Evolutionary conservation across 2,888 invertebrate species (phyloP), one percentile per base, ranked within the genome.

Genomic region (Ophion ellenae): DNA sequence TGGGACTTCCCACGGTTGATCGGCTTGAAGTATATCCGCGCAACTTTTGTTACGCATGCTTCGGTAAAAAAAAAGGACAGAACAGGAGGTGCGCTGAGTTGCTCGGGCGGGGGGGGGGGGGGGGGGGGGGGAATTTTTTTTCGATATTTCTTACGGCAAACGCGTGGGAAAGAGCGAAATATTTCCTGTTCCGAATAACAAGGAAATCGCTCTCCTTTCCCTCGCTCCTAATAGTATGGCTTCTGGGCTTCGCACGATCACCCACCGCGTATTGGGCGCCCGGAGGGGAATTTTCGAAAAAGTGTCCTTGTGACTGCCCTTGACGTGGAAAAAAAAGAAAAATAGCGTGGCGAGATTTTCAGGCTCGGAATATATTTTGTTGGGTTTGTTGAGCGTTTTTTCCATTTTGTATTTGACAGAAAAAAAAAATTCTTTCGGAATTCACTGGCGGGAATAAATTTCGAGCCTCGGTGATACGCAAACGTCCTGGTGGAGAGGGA

Each of bases 1-100:
- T 69, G 81, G 53, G 74, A 83, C 83, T 86, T 86, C 86, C 83
- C 86, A 86, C 86, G 86, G 66, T 69, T 84, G 64, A 70, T 69
- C 70, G 78, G 59, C 28, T 53, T 66, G 64, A 28, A 86, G 83
- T 73, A 74, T 57, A 61, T 71, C 47, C n/a, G 70, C 69, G 57
- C 36, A 70, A 77, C 66, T 57, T 40, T 28, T 66, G 45, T 20
- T 67, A 64, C 32, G 53, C 63, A 67, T 32, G 24, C 24, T 70
- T 67, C 47, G 57, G 32, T 64, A n/a, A 61, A 40, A 70, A n/a
- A 32, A 63, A 63, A 63, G 28, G 63, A 63, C 24, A 45, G 10
- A n/a, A 53, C 53, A 53, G 28, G 14, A 61, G 20, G 61, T 61
- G 61, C 20, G 61, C 61, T 61, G 10, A 9, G 61, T 61, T 61